Conservation (phyloP, 2,113 vertebrate species). For the Scytalopus superciliaris region DNA sequence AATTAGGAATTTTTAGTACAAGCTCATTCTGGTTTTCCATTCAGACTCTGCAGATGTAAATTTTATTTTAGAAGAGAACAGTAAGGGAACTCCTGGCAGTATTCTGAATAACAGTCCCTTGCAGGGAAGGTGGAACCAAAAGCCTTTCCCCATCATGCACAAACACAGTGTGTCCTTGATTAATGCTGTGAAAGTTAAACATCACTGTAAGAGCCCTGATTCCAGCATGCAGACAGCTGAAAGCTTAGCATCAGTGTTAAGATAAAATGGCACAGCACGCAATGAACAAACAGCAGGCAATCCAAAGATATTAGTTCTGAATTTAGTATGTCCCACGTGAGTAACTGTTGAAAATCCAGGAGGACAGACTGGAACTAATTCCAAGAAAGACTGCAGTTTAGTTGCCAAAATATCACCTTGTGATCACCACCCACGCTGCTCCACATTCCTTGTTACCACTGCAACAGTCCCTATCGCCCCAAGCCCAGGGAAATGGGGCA, state of each 20-base stretch:
- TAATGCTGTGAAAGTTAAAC: neutral
- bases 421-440: neutral
- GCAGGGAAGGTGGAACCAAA: neutral
- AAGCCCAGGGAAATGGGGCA: neutral
- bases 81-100: neutral
- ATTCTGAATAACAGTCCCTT: neutral
- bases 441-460: neutral
- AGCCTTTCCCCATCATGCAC: neutral
- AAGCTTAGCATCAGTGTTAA: neutral
- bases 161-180: neutral
- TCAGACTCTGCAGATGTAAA: neutral
- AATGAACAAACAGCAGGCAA: neutral
- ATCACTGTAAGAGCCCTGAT: neutral
- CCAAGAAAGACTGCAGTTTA: neutral
- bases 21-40: neutral
- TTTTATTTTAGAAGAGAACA: neutral
- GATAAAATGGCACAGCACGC: neutral
- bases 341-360: neutral
- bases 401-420: neutral
- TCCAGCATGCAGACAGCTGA: neutral
- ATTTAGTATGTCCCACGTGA: neutral
- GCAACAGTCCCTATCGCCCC: neutral
- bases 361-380: neutral
- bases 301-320: neutral
- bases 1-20: neutral